Evolutionary conservation across 2,113 vertebrate genomes (phyloP).

Genomic region (Eretmochelys imbricata): DNA sequence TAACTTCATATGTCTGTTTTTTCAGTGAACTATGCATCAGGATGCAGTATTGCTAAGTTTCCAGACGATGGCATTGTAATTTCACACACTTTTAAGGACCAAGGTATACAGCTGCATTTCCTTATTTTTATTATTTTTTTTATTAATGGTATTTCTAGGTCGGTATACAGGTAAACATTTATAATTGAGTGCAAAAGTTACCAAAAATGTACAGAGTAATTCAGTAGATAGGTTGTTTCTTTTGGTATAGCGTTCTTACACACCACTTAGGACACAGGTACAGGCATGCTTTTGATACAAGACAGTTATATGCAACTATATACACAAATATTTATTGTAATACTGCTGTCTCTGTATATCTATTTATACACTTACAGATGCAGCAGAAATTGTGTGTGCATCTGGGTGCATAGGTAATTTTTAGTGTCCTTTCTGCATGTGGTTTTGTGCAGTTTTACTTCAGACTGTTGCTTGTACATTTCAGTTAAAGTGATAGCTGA

Average conservation of each 20-base stretch:
- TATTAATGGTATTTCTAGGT: background rate
- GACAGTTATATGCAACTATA: background rate
- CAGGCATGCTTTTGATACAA: rapidly evolving
- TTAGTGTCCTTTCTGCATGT: background rate
- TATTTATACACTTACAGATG: background rate
- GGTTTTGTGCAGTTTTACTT: background rate
- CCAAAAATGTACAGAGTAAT: rapidly evolving
- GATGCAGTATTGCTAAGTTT: slow-evolving; percentile 96
- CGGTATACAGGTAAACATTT: background rate
- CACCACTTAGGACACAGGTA: background rate
- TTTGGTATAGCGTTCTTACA: background rate
- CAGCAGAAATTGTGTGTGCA: background rate
- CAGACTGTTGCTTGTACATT: background rate
- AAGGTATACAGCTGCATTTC: slow-evolving; percentile 82
- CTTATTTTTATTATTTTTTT: background rate
- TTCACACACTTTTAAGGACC: slow-evolving; percentile 96
- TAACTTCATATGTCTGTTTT: background rate
- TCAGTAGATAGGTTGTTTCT: background rate
- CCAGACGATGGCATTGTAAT: slow-evolving; percentile 97
- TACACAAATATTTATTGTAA: background rate
- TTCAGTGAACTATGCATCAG: slow-evolving; percentile 97
- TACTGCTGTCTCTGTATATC: background rate
- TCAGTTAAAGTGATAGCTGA: background rate
- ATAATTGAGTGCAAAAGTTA: background rate
- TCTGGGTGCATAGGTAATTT: background rate